phyloP scores from a whole-genome alignment of 2,113 vertebrate species.

The Mesocricetus auratus region DNA sequence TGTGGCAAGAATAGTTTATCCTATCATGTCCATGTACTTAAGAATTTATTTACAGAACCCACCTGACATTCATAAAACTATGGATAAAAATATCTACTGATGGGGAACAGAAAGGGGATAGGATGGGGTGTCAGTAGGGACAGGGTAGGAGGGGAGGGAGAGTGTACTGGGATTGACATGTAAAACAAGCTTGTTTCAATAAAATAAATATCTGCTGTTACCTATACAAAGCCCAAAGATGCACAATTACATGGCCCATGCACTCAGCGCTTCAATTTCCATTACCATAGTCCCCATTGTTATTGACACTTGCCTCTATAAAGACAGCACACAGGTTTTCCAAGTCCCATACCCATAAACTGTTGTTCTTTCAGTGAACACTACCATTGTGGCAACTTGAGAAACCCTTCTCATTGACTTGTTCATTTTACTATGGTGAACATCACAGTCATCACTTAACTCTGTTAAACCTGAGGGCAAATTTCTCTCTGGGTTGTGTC shows the following conservation, averaged over 20 bases:
- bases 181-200: no score
- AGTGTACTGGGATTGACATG: no score
- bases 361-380: neutral
- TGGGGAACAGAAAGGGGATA: no score
- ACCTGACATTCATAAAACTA: neutral
- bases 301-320: no score
- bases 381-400: fast-evolving
- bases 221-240: no score
- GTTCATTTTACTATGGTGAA: neutral
- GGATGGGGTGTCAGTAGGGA: no score
- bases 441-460: fast-evolving
- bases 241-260: neutral
- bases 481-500: no score
- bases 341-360: neutral
- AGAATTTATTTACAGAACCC: neutral
- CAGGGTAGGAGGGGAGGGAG: no score
- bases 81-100: fast-evolving
- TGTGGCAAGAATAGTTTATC: neutral
- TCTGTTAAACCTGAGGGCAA: no score
- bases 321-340: fast-evolving
- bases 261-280: neutral
- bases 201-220: fast-evolving
- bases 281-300: fast-evolving
- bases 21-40: fast-evolving
- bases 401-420: neutral